These are phyloP conservation scores for Sericinus montela DNA, from an alignment of 2,888 invertebrate species.

Conservation along the genomic window DNA sequence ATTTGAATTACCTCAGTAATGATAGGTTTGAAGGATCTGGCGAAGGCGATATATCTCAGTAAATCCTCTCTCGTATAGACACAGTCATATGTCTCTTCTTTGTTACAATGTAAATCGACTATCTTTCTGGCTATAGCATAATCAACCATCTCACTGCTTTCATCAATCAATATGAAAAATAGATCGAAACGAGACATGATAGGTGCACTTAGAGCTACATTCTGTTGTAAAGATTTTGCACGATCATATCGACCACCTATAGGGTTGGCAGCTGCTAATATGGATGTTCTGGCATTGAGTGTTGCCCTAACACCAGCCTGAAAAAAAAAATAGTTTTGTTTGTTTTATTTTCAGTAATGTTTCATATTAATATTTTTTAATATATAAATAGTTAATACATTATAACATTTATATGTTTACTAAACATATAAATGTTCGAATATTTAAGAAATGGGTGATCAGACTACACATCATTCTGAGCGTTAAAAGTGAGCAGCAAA, in stretches of 20 bases:
- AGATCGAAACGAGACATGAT: slow-evolving; percentile 99
- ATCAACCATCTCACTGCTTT: slow-evolving; percentile 92
- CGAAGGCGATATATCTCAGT: slow-evolving; percentile 96
- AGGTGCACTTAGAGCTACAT: slow-evolving; percentile 95
- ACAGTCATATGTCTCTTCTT: slow-evolving; percentile 87
- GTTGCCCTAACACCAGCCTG: slow-evolving; percentile 98
- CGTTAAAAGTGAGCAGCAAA: no score
- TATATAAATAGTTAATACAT: no score
- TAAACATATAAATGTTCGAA: no score
- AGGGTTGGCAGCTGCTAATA: slow-evolving; percentile 98
- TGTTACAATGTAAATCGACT: slow-evolving; percentile 94
- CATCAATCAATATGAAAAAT: slow-evolving; percentile 98
- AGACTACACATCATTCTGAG: no score
- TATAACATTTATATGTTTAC: no score
- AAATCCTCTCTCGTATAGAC: slow-evolving; percentile 94
- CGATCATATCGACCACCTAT: slow-evolving; percentile 98
- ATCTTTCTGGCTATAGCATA: slow-evolving; percentile 98
- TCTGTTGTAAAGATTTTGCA: slow-evolving; percentile 95
- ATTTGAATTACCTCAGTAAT: slow-evolving; percentile 81
- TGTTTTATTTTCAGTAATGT: not conserved
- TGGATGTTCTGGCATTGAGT: slow-evolving; percentile 97
- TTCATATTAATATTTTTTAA: no score
- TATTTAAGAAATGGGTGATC: no score
- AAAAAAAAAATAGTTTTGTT: no score
- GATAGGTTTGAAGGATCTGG: slow-evolving; percentile 95